Evolutionary conservation across 2,888 invertebrate genomes (phyloP).

Genomic region (Thymelicus lineola): DNA sequence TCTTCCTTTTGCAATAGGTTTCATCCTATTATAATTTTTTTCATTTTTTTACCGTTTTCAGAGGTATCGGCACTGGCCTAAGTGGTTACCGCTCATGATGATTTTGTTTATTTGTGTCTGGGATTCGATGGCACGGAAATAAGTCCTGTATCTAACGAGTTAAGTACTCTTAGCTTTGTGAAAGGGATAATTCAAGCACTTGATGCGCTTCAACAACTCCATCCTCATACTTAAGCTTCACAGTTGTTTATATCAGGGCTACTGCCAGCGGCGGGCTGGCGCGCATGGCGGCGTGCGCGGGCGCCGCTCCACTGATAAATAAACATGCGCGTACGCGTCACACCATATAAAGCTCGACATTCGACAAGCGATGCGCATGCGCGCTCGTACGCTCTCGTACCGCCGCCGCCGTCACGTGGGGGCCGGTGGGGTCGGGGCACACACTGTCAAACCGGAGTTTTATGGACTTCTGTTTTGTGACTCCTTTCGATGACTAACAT

Average conservation of each 20-base stretch:
- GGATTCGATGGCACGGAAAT: not conserved
- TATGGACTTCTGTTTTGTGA: slow-evolving; percentile 28
- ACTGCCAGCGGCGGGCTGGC: slow-evolving; percentile 15
- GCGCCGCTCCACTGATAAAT: slow-evolving; percentile 60
- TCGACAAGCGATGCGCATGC: slow-evolving; percentile 57
- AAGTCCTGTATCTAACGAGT: not conserved
- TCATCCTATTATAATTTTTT: too few relatives aligned
- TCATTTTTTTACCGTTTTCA: too few relatives aligned
- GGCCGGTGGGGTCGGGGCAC: slow-evolving; percentile 43
- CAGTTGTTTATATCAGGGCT: slow-evolving; percentile 14
- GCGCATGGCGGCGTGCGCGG: slow-evolving; percentile 39
- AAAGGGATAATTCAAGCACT: not conserved
- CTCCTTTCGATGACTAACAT: slow-evolving; percentile 26
- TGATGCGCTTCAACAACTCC: not conserved
- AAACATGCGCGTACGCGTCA: slow-evolving; percentile 63
- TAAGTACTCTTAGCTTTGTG: not conserved
- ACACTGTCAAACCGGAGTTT: slow-evolving; percentile 52
- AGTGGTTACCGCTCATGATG: too few relatives aligned
- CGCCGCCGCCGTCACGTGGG: slow-evolving; percentile 58
- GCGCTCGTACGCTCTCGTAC: slow-evolving; percentile 51
- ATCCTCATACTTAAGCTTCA: slow-evolving; percentile 5
- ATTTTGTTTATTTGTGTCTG: not conserved
- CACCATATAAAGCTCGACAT: slow-evolving; percentile 68
- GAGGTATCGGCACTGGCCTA: too few relatives aligned
- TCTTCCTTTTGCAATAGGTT: too few relatives aligned